Evolutionary conservation across 1,140 invertebrate species (phyloP), one percentile per base, ranked within the genome.

Genomic region (Aphelenchoides besseyi): DNA sequence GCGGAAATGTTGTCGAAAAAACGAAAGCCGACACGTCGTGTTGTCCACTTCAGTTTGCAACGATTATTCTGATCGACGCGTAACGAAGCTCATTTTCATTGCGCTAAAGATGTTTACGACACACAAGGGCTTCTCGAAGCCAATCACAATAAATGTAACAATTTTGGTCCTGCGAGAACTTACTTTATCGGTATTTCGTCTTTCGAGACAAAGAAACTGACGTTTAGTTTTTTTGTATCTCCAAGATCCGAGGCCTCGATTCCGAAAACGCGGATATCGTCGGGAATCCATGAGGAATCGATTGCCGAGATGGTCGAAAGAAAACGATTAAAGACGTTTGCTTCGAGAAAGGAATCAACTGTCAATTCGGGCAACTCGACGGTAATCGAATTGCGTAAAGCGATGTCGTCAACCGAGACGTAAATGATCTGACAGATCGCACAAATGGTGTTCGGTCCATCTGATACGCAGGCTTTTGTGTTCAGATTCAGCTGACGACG

Each of bases 311-410:
- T 83, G 0, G 92, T 93, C 79, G 95, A 93, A 0, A 94, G 84
- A 82, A 98, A 97, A 84, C 92, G 93, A 23, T 90, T 89, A 2
- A 94, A 88, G 1, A 97, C 85, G 33, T 48, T 53, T 0, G 92
- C 92, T 29, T 94, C 96, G 1, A 98, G 87, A 85, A 98, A 98
- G 0, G 91, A 90, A 78, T 94, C 91, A 48, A 91, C 90, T 0
- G 92, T 94, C 91, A 98, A 95, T 75, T 94, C 92, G 78, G 92
- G 91, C 0, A 98, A 85, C 32, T 94, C 88, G 0, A 98, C 90
- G 0, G 94, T 97, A 5, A 98, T 92, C 0, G 93, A 95, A 85
- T 95, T 95, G 73, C 91, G 90, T 0, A 98, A 86, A 92, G 97
- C 97, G 61, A 95, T 91, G 80, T 95, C 92, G 0, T 94, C 95